Evolutionary conservation across 2,797 vertebrate species (phyloP).

Genomic region (Sebastes oblongus): DNA sequence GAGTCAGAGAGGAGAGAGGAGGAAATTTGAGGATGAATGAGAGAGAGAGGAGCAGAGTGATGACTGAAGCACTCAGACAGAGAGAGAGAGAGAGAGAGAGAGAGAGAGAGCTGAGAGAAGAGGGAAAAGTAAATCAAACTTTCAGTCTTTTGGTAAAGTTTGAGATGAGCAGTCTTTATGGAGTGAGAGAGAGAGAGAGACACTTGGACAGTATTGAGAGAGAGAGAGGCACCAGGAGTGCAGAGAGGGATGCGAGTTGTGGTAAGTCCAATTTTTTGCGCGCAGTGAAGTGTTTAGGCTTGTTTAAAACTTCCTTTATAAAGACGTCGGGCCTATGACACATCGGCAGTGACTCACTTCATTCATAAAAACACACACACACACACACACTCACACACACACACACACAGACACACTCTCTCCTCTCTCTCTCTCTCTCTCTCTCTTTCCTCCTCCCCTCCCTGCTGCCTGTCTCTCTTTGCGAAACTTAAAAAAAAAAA

Average conservation of each 20-base stretch:
- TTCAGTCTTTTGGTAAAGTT: slow-evolving; percentile 62
- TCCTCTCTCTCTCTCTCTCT: slow-evolving; percentile 16
- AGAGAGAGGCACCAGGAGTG: slow-evolving; percentile 63
- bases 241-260: slow-evolving; percentile 84
- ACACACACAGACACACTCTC: slow-evolving; percentile 50
- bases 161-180: slow-evolving; percentile 67
- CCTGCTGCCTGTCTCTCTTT: slow-evolving; percentile 67
- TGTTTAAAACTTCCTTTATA: slow-evolving; percentile 92
- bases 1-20: slow-evolving; percentile 62
- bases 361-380: slow-evolving; percentile 87
- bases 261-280: slow-evolving; percentile 86
- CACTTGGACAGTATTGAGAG: slow-evolving; percentile 63
- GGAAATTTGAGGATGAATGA: slow-evolving; percentile 77
- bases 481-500: slow-evolving; percentile 74
- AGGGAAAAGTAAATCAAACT: slow-evolving; percentile 44
- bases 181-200: slow-evolving; percentile 62
- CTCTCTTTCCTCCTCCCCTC: slow-evolving; percentile 67
- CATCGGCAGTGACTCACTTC: slow-evolving; percentile 89
- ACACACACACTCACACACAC: slow-evolving; percentile 59
- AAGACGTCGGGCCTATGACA: slow-evolving; percentile 89
- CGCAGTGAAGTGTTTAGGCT: slow-evolving; percentile 90
- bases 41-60: slow-evolving; percentile 56
- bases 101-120: background rate
- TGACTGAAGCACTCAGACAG: slow-evolving; percentile 44
- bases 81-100: background rate